Conservation (phyloP, 2,113 vertebrate genomes). For the Thamnophis sirtalis region DNA sequence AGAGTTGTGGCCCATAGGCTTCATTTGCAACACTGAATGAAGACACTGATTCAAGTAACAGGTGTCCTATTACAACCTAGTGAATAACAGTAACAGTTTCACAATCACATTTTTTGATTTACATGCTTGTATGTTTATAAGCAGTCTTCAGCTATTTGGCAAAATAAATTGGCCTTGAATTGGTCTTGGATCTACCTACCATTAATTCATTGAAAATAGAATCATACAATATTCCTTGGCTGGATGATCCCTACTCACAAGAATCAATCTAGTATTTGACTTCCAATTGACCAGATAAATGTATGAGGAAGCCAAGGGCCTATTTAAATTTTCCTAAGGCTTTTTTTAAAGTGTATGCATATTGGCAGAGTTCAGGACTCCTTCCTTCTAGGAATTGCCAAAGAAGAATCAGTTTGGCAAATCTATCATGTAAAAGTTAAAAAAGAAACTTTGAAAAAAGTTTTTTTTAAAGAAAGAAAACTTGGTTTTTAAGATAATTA, state of each 20-base stretch:
- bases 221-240: not conserved
- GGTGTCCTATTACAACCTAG: not conserved
- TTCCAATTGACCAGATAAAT: not conserved
- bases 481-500: not conserved
- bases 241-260: not conserved
- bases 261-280: not conserved
- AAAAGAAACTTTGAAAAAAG: not conserved
- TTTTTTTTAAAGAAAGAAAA: not conserved
- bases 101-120: not conserved
- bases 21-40: not conserved
- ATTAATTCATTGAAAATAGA: not conserved
- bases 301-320: not conserved
- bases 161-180: not conserved
- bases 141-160: not conserved
- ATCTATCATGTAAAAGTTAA: not conserved
- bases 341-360: not conserved
- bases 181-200: not conserved
- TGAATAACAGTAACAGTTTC: not conserved
- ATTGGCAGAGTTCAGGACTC: not conserved
- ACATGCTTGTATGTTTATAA: not conserved
- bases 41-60: not conserved
- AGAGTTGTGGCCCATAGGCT: slow-evolving; percentile 12
- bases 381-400: not conserved
- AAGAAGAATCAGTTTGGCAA: not conserved
- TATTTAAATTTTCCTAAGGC: not conserved